A percentile compares a stretch with the other conserved stretches of the same genome.
Evolutionary conservation across 2,888 invertebrate genomes (phyloP).

Genomic region (Stenurella melanura): DNA sequence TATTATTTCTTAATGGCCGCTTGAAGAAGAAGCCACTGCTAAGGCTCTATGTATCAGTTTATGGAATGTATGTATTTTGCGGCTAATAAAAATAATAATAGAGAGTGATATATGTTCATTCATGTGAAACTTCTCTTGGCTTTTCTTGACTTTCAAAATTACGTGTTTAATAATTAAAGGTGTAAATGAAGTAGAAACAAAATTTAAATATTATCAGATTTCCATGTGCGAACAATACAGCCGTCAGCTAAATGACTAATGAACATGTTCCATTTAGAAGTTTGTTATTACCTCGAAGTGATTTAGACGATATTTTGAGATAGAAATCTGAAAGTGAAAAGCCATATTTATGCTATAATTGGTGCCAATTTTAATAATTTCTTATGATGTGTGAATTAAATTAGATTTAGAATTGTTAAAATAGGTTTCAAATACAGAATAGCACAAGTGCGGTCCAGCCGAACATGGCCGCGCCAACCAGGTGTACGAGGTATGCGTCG

Average conservation of each 20-base stretch:
- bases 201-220: slow-evolving; percentile 40
- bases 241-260: slow-evolving; percentile 33
- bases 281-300: slow-evolving; percentile 8
- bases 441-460: no score
- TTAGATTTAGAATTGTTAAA: no score
- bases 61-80: no score
- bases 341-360: background rate
- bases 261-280: slow-evolving; percentile 24
- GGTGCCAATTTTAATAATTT: background rate
- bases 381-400: no score
- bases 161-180: slow-evolving; percentile 19
- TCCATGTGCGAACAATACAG: slow-evolving; percentile 32
- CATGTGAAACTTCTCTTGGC: background rate
- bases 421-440: no score
- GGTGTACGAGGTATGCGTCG: no score
- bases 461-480: no score
- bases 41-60: no score
- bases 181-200: slow-evolving; percentile 33
- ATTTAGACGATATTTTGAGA: background rate
- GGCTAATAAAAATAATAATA: no score
- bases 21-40: no score
- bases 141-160: background rate
- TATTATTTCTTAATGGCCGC: no score
- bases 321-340: background rate
- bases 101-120: background rate